Percentiles rank a stretch among this genome's conserved stretches.
Evolutionary conservation across 2,113 vertebrate species (phyloP).

Genomic region (Hepsetus odoe): DNA sequence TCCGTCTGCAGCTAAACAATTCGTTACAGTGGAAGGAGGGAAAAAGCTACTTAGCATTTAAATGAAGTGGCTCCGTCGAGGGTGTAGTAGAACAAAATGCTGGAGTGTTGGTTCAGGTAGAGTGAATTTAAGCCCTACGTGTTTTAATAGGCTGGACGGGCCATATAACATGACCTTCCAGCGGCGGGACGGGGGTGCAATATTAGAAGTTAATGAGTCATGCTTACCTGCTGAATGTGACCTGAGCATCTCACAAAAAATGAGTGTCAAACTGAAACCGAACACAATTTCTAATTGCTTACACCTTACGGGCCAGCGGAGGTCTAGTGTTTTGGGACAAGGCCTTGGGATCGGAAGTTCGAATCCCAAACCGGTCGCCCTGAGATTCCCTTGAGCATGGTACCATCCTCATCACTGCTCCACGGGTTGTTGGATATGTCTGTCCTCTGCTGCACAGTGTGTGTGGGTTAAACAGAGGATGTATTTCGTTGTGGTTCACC

Average conservation of each 20-base stretch:
- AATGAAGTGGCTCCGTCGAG: conserved; percentile 29
- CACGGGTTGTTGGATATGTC: too few relatives aligned
- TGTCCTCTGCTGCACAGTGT: too few relatives aligned
- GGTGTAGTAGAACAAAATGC: conserved; percentile 15
- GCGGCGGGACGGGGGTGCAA: not conserved
- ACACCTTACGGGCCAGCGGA: not conserved
- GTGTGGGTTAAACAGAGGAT: too few relatives aligned
- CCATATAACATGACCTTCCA: not conserved
- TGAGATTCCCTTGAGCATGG: too few relatives aligned
- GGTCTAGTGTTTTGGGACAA: too few relatives aligned
- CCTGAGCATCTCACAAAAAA: conserved; percentile 12
- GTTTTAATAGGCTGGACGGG: not conserved
- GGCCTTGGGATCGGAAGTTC: too few relatives aligned
- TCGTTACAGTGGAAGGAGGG: conserved; percentile 26
- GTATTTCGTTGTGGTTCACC: too few relatives aligned
- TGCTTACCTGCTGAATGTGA: conserved; percentile 47
- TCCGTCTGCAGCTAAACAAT: conserved; percentile 45
- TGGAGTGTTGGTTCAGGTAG: not conserved
- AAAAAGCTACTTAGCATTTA: conserved; percentile 49
- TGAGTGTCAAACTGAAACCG: not conserved
- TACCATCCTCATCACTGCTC: too few relatives aligned
- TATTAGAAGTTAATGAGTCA: conserved; percentile 29
- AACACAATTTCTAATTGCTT: not conserved
- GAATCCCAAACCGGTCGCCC: too few relatives aligned
- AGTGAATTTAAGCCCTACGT: conserved; percentile 1